A percentile compares a stretch with the other conserved stretches of the same genome.
These are phyloP conservation scores for Nothoprocta perdicaria DNA, from an alignment of 2,113 vertebrate species.

Conservation along the genomic window DNA sequence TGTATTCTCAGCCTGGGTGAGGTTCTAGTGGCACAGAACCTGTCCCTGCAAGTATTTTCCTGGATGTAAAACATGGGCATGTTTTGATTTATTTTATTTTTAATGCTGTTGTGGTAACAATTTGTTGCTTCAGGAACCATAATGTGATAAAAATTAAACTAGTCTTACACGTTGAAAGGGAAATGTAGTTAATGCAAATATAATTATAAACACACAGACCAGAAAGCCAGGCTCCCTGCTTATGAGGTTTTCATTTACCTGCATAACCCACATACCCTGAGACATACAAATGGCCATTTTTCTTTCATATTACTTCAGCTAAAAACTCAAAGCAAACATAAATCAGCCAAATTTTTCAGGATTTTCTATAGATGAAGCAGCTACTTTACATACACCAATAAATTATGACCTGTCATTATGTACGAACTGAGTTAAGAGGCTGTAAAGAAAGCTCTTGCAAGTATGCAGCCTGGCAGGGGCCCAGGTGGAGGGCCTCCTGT, in stretches of 20 bases:
- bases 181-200: neutral
- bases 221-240: neutral
- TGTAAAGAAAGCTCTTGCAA: neutral
- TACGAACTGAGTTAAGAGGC: neutral
- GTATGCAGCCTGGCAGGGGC: neutral
- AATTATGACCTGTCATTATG: neutral
- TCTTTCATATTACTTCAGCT: neutral
- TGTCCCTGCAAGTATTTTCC: neutral
- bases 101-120: neutral
- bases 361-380: neutral
- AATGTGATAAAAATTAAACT: neutral
- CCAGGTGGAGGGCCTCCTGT: neutral
- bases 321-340: neutral
- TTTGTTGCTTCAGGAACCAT: neutral
- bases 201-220: neutral
- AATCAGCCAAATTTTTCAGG: accelerated
- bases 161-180: neutral
- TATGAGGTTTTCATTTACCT: neutral
- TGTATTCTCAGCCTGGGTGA: neutral
- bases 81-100: neutral
- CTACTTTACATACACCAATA: neutral
- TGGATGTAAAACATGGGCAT: neutral
- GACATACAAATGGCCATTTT: accelerated
- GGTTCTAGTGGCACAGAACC: neutral
- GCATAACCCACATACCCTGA: neutral